These are phyloP conservation scores for Pseudachorutes palmiensis DNA, from an alignment of 1,140 invertebrate species.

Conservation along the genomic window DNA sequence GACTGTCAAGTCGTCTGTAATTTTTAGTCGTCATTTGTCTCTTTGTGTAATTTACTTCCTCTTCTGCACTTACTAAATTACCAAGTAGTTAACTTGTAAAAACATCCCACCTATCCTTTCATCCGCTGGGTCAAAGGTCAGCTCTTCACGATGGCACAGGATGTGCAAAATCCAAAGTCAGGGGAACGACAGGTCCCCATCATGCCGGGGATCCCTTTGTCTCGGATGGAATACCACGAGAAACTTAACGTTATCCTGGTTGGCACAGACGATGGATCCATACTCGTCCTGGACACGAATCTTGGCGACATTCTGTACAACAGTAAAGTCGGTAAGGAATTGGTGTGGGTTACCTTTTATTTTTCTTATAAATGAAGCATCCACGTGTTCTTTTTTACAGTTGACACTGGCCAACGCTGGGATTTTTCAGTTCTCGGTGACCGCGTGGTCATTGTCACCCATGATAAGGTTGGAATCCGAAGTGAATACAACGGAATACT, in stretches of 20 bases:
- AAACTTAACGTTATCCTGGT: constrained; percentile 35
- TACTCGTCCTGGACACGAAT: constrained; percentile 33
- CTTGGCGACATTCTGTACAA: constrained; percentile 29
- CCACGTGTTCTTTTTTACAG: no score
- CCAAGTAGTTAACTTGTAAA: no score
- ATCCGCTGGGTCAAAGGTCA: not conserved
- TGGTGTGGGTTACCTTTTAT: not conserved
- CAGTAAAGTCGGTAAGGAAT: constrained; percentile 23
- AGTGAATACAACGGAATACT: constrained; percentile 84
- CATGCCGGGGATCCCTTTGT: constrained; percentile 16
- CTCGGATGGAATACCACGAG: constrained; percentile 27
- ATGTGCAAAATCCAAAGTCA: not conserved
- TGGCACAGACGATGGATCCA: constrained; percentile 19
- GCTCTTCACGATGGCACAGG: not conserved
- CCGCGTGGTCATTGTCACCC: constrained; percentile 27
- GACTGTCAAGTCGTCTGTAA: no score
- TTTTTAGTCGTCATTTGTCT: no score
- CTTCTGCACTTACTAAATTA: no score
- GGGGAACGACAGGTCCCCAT: constrained; percentile 21
- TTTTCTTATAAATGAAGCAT: not conserved
- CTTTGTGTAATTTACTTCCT: no score
- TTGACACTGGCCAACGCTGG: constrained; percentile 17
- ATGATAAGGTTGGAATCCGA: constrained; percentile 57
- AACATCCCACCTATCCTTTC: not conserved
- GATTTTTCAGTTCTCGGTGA: constrained; percentile 26